Conservation (phyloP, 2,113 vertebrate species). For the Benitochromis conjunctus region DNA sequence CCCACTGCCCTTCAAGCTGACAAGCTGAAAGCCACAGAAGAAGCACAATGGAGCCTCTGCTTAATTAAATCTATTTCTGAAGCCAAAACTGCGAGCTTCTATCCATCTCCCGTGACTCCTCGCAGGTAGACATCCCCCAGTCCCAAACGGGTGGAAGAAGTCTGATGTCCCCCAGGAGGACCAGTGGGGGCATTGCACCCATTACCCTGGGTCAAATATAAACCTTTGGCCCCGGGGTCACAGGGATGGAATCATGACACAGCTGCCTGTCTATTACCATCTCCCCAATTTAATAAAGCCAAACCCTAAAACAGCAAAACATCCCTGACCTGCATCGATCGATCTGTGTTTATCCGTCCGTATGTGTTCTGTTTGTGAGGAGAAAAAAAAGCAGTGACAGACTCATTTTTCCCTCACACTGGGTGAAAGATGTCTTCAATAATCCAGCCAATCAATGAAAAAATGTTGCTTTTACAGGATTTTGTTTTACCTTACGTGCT, state of each 20-base stretch:
- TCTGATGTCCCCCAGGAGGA: conserved; percentile 10
- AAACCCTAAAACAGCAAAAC: conserved; percentile 27
- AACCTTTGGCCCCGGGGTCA: conserved; percentile 49
- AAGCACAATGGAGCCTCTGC: conserved; percentile 21
- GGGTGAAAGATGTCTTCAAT: conserved; percentile 15
- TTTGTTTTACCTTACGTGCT: not conserved
- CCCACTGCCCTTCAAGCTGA: conserved; percentile 37
- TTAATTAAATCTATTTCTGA: conserved; percentile 49
- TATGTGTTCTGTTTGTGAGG: not conserved
- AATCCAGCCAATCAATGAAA: conserved; percentile 31
- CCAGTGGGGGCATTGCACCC: conserved; percentile 6
- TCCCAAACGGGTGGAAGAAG: conserved; percentile 4
- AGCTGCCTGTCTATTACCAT: conserved; percentile 66
- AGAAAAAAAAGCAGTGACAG: not conserved
- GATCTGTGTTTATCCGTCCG: not conserved
- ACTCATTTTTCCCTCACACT: conserved; percentile 16
- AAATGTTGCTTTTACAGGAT: not conserved
- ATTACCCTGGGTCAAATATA: conserved; percentile 35
- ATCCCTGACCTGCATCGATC: conserved; percentile 51
- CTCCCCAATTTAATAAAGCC: conserved; percentile 58
- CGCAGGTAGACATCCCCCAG: not conserved
- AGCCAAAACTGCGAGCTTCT: conserved; percentile 3
- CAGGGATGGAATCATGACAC: conserved; percentile 44
- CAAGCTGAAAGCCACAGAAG: conserved; percentile 31
- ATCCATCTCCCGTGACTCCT: not conserved